phyloP scores from a whole-genome alignment of 1,140 invertebrate genomes.

The Micrasema longulum region DNA sequence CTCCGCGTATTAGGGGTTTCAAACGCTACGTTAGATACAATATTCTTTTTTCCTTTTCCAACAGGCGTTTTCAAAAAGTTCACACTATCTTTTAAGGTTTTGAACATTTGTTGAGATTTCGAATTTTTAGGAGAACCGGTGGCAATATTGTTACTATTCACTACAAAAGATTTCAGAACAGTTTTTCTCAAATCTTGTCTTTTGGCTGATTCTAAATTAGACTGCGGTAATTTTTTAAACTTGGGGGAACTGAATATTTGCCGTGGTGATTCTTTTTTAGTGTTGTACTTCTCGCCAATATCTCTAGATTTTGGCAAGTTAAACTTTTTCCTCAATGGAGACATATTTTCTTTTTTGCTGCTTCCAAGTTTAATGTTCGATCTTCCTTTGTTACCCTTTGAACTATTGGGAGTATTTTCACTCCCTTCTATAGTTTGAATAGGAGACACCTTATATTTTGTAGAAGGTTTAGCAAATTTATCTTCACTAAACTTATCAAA shows the following conservation, averaged over 20 bases:
- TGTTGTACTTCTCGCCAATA: too few relatives aligned
- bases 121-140: background rate
- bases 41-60: conserved; percentile 15
- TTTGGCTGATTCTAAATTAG: conserved; percentile 6
- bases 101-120: conserved; percentile 43
- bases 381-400: background rate
- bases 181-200: background rate
- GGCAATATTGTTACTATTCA: background rate
- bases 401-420: background rate
- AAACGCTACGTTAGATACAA: background rate
- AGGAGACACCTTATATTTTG: background rate
- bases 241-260: background rate
- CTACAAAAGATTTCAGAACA: conserved; percentile 10
- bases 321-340: background rate
- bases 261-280: conserved; percentile 5
- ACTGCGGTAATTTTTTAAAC: background rate
- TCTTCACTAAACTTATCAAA: background rate
- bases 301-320: too few relatives aligned
- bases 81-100: conserved; percentile 38
- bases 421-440: conserved; percentile 5
- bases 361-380: background rate
- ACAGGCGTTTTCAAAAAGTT: conserved; percentile 47
- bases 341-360: conserved; percentile 11
- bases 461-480: background rate
- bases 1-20: conserved; percentile 48